Evolutionary conservation across 92 coral and sea anemone genomes (phyloP), one percentile per base, ranked within the genome.

Genomic region (Parazoanthus atlanticus): DNA sequence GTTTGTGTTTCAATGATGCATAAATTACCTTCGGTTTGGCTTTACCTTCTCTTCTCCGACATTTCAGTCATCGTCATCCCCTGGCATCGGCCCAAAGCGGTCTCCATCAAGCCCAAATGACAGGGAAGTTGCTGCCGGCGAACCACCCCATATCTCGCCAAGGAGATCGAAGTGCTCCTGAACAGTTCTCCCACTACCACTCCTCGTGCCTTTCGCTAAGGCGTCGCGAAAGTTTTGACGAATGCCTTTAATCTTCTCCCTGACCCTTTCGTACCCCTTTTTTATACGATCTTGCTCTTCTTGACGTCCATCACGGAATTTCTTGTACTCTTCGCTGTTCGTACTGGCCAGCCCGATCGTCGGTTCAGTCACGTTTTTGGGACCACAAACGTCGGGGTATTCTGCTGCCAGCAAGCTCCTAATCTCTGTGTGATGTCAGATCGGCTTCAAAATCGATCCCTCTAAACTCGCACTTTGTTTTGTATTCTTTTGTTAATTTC

Each of bases 111-210:
- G 76, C 38, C 76, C 76, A 26, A 72, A 72, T 28, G 76, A 30
- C 76, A 72, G 76, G 76, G 40, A 72, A 72, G 34, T n/a, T 72
- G 76, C 76, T 13, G 58, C 58, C 58, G 6, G 58, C 17, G 58
- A 26, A 72, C 76, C 76, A 72, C 33, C 76, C 76, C 76, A 72
- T 72, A 72, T 72, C 76, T 72, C 34, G 76, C 34, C 76, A 72
- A 72, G 40, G 36, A 72, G 76, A 72, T 72, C 76, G 34, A 72
- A 72, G 40, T 72, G 40, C 76, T 72, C 76, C 40, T 72, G 76
- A 72, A n/a, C 34, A 72, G 28, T 72, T 72, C 76, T 72, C 40
- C 76, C 34, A 72, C 76, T 72, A 28, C 76, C 76, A 72, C 76
- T 72, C 76, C 76, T 72, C 13, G 76, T 72, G 15, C 40, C 46